Percentiles rank a stretch among this genome's conserved stretches.
These are phyloP conservation scores for Peromyscus nudipes DNA, from an alignment of 2,797 vertebrate species.

Conservation along the genomic window DNA sequence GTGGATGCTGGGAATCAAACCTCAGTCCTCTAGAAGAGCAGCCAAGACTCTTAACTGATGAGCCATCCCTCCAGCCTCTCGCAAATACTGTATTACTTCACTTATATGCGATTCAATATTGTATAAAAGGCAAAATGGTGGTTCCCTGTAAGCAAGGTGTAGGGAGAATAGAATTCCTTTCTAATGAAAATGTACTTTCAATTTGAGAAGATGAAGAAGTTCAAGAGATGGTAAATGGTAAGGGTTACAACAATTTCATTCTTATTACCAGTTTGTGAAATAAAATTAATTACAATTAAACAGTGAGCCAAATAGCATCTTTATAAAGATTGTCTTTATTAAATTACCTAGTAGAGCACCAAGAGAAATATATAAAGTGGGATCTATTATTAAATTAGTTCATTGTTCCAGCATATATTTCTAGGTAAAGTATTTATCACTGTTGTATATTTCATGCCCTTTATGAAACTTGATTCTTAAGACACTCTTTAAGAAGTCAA, in stretches of 20 bases:
- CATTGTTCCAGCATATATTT: neutral
- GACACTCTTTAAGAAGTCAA: neutral
- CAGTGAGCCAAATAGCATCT: neutral
- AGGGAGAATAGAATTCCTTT: neutral
- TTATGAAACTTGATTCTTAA: conserved; percentile 42
- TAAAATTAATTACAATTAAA: conserved; percentile 47
- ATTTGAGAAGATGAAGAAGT: neutral
- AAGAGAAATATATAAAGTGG: neutral
- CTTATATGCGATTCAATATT: neutral
- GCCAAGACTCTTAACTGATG: neutral
- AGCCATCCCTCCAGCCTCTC: neutral
- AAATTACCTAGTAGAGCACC: neutral
- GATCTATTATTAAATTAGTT: neutral
- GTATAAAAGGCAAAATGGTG: neutral
- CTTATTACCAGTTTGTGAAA: neutral
- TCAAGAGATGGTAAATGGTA: neutral
- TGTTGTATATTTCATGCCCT: neutral
- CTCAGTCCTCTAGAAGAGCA: neutral
- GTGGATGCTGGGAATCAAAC: neutral
- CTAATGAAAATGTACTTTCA: conserved; percentile 1
- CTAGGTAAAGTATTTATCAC: neutral
- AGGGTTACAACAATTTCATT: neutral
- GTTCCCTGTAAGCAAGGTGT: neutral
- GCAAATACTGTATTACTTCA: neutral
- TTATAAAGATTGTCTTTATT: conserved; percentile 31